Percentiles rank a stretch among this genome's conserved stretches.
These are phyloP conservation scores for Eubasilissa regina DNA, from an alignment of 1,140 invertebrate species.

Conservation along the genomic window DNA sequence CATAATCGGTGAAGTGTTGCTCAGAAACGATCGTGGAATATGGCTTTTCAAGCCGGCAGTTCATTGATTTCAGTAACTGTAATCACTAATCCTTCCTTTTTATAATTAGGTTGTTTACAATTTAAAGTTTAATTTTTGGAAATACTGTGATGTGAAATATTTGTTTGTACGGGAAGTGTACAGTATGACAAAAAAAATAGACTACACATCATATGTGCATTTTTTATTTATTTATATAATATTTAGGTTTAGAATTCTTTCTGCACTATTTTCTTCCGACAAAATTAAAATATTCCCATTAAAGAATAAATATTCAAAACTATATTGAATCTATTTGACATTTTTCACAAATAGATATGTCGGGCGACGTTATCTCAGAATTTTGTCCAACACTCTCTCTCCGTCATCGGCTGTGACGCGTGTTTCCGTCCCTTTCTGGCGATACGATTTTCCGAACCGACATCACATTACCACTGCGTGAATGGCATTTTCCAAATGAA, in stretches of 20 bases:
- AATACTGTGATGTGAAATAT: too few relatives aligned
- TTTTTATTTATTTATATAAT: background rate
- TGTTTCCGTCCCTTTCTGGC: background rate
- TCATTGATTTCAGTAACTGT: too few relatives aligned
- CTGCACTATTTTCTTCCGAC: background rate
- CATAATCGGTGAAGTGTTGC: too few relatives aligned
- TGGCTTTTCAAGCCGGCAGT: too few relatives aligned
- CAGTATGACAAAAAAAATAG: too few relatives aligned
- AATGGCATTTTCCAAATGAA: slow-evolving; percentile 56
- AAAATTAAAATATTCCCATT: slow-evolving; percentile 21
- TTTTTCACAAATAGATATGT: slow-evolving; percentile 50
- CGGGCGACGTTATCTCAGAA: background rate
- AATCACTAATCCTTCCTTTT: too few relatives aligned
- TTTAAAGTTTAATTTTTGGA: too few relatives aligned
- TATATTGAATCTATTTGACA: slow-evolving; percentile 34
- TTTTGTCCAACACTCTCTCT: background rate
- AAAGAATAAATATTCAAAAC: slow-evolving; percentile 46
- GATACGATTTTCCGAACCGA: slow-evolving; percentile 27
- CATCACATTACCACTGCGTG: slow-evolving; percentile 31
- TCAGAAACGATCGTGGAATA: too few relatives aligned
- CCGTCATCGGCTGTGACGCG: background rate
- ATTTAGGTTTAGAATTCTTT: background rate
- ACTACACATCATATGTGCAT: too few relatives aligned
- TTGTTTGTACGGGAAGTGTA: too few relatives aligned
- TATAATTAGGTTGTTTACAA: too few relatives aligned